A percentile compares a stretch with the other conserved stretches of the same genome.
Evolutionary conservation across 2,888 invertebrate genomes (phyloP).

Genomic region (Kryphioiulus occultus): DNA sequence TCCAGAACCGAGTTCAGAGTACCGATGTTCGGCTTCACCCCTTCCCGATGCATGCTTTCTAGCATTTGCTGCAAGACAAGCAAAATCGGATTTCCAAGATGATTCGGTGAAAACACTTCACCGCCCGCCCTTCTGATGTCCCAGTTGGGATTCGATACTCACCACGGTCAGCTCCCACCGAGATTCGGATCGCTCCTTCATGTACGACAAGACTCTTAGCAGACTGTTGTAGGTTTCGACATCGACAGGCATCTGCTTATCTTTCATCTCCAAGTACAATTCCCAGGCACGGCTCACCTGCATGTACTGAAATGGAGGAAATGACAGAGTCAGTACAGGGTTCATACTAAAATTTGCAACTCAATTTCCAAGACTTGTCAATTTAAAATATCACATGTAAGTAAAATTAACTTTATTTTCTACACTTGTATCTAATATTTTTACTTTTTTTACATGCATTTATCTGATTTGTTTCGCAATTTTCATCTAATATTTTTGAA

Average conservation of each 20-base stretch:
- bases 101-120: no score
- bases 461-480: no score
- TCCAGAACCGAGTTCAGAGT: conserved; percentile 74
- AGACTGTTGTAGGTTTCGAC: conserved; percentile 75
- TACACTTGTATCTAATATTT: no score
- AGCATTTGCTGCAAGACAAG: conserved; percentile 67
- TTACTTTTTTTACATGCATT: no score
- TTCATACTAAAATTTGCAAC: no score
- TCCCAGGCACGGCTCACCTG: conserved; percentile 58
- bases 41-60: conserved; percentile 69
- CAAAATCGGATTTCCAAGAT: not conserved
- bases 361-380: no score
- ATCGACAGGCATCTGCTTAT: conserved; percentile 72
- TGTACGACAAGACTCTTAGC: conserved; percentile 69
- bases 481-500: no score
- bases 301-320: conserved; percentile 48
- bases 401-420: no score
- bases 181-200: conserved; percentile 73
- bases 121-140: no score
- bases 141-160: conserved; percentile 3
- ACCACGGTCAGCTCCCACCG: conserved; percentile 70
- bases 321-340: not conserved
- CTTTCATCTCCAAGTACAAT: conserved; percentile 62
- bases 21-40: conserved; percentile 70
- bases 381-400: no score